phyloP scores from a whole-genome alignment of 2,888 invertebrate species.

The Caenorhabditis sp. region DNA sequence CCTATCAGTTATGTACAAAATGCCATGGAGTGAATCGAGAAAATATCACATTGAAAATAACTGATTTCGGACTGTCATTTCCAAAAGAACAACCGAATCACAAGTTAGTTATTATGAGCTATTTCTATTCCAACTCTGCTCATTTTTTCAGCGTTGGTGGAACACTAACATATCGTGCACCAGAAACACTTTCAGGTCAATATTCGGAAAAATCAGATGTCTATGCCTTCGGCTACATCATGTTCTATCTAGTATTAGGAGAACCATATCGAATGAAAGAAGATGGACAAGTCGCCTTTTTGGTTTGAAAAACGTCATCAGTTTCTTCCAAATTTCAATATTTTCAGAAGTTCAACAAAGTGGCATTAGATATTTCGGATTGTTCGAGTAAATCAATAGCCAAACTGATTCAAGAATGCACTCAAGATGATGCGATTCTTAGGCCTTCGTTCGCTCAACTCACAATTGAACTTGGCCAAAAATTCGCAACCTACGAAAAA shows the following conservation, averaged over 20 bases:
- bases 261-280: constrained; percentile 13
- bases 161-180: constrained; percentile 14
- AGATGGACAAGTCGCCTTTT: constrained; percentile 4
- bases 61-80: constrained; percentile 24
- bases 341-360: background rate
- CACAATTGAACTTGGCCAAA: background rate
- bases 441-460: background rate
- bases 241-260: constrained; percentile 18
- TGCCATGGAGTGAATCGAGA: constrained; percentile 5
- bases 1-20: background rate
- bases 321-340: too few relatives aligned
- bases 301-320: background rate
- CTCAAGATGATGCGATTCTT: background rate
- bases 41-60: constrained; percentile 20
- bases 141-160: constrained; percentile 4
- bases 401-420: background rate
- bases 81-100: constrained; percentile 1
- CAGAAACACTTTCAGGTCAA: constrained; percentile 7
- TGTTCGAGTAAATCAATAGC: background rate
- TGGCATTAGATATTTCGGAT: background rate
- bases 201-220: constrained; percentile 33
- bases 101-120: background rate
- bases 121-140: background rate
- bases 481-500: background rate
- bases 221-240: constrained; percentile 28